phyloP scores from a whole-genome alignment of 2,888 invertebrate genomes.

The Nesidiocoris tenuis region DNA sequence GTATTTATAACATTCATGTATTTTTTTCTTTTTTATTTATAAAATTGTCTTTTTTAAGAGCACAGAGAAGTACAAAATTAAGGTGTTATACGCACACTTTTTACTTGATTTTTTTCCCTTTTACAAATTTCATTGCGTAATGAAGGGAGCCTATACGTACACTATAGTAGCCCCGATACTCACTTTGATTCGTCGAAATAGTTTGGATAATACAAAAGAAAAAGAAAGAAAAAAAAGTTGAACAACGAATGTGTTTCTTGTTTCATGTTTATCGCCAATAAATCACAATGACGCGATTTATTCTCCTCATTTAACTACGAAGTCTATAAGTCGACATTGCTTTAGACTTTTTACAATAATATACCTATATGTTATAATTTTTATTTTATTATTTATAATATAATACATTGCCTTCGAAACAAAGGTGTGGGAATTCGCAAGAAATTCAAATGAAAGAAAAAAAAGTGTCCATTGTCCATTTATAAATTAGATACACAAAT shows the following conservation, averaged over 20 bases:
- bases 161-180: constrained; percentile 33
- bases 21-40: constrained; percentile 9
- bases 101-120: constrained; percentile 7
- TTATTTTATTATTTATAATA: constrained; percentile 39
- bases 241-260: constrained; percentile 24
- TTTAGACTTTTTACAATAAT: constrained; percentile 38
- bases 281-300: constrained; percentile 34
- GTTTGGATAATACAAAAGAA: constrained; percentile 22
- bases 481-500: constrained; percentile 41
- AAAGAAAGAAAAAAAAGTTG: constrained; percentile 27
- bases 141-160: constrained; percentile 21
- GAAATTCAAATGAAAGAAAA: constrained; percentile 7
- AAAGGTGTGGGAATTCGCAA: constrained; percentile 29
- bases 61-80: constrained; percentile 40
- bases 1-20: constrained; percentile 29
- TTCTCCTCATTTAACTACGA: constrained; percentile 38
- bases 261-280: constrained; percentile 30
- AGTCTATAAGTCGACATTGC: constrained; percentile 36
- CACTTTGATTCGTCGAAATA: constrained; percentile 32
- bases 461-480: constrained; percentile 37
- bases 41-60: constrained; percentile 35
- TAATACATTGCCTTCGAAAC: constrained; percentile 39
- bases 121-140: neutral
- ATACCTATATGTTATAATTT: constrained; percentile 35
- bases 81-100: constrained; percentile 29